These are phyloP conservation scores for Myotis yumanensis DNA, from an alignment of 2,113 vertebrate species.

Conservation along the genomic window DNA sequence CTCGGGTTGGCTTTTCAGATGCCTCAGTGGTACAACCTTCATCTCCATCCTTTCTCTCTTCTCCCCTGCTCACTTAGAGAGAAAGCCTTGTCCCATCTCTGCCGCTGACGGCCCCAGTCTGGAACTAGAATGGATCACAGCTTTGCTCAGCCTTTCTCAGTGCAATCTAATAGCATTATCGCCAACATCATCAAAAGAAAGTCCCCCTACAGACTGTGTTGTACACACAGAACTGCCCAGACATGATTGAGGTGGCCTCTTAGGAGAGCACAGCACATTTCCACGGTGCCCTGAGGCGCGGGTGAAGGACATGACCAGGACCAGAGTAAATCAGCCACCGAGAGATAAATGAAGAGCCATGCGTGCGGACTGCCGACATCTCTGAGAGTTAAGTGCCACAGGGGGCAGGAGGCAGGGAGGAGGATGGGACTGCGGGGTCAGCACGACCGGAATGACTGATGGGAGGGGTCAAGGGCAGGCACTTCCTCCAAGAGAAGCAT, in stretches of 20 bases:
- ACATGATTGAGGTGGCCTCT: background rate
- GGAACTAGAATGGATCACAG: background rate
- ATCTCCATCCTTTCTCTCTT: background rate
- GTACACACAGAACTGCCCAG: background rate
- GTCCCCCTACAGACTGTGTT: background rate
- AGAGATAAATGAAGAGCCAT: constrained; percentile 12
- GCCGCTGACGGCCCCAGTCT: background rate
- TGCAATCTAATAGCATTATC: background rate
- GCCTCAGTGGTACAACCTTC: background rate
- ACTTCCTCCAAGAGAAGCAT: background rate
- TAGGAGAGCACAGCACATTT: background rate
- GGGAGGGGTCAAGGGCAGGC: background rate
- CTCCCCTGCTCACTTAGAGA: background rate
- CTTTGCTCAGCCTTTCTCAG: background rate
- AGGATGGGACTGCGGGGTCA: background rate
- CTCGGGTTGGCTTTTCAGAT: background rate
- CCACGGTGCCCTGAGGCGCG: fast-evolving
- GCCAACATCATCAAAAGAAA: background rate
- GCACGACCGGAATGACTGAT: background rate
- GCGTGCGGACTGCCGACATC: background rate
- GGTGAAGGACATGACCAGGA: background rate
- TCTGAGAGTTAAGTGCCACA: background rate
- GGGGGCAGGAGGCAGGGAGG: background rate
- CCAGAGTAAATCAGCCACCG: constrained; percentile 28
- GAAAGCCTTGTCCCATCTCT: background rate